Percentiles rank a stretch among this genome's conserved stretches.
These are phyloP conservation scores for Zaprionus davidi DNA, from an alignment of 1,140 invertebrate species.

Conservation along the genomic window DNA sequence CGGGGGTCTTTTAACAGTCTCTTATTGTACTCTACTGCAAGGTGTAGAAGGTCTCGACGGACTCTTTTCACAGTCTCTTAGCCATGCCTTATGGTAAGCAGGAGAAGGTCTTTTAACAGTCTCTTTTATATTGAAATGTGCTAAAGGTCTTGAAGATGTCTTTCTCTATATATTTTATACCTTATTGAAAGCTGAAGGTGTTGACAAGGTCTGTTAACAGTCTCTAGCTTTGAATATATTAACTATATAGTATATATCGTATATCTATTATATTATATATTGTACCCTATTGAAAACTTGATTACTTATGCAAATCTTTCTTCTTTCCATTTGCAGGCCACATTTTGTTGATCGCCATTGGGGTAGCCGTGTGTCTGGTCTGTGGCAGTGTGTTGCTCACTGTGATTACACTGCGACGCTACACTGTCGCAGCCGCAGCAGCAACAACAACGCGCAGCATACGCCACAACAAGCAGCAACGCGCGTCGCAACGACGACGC, in stretches of 20 bases:
- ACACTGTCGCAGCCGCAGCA: constrained; percentile 16
- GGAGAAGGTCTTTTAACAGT: no score
- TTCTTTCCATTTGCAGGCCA: constrained; percentile 43
- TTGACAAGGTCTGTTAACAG: background rate
- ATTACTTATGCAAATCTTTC: background rate
- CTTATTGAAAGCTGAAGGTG: background rate
- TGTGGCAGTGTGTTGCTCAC: constrained; percentile 75
- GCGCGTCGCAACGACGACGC: constrained; percentile 67
- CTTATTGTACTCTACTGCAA: no score
- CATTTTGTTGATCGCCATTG: constrained; percentile 75
- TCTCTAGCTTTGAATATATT: no score
- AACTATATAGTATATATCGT: background rate
- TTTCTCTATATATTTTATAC: no score
- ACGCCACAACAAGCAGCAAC: constrained; percentile 51
- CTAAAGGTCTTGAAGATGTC: no score
- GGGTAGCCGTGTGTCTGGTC: constrained; percentile 73
- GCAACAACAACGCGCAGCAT: constrained; percentile 62
- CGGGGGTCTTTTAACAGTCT: no score
- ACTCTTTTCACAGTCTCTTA: no score
- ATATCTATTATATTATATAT: no score
- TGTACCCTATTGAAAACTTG: background rate
- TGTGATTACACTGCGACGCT: constrained; percentile 65
- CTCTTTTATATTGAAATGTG: no score
- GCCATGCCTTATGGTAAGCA: no score
- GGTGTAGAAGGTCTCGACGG: no score